Conservation (phyloP, 2,113 vertebrate genomes). For the Cercocebus atys region DNA sequence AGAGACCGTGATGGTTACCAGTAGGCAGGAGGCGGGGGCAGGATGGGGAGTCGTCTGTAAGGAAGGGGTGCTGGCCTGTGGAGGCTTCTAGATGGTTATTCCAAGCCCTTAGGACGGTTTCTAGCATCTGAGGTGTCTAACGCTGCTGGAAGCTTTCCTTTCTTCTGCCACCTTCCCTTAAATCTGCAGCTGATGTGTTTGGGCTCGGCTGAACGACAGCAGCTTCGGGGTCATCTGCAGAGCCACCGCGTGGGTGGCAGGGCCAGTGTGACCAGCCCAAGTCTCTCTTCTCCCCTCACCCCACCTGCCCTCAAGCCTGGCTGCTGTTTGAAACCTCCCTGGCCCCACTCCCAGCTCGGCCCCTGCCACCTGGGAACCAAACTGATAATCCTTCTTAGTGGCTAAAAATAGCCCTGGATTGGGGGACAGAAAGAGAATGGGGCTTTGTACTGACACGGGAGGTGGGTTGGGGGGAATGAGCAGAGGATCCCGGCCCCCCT, state of each 20-base stretch:
- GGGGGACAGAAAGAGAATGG: not conserved
- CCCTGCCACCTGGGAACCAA: conserved; percentile 54
- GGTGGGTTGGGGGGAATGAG: not conserved
- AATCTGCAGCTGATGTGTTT: not conserved
- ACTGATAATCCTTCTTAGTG: conserved; percentile 63
- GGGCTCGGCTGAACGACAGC: not conserved
- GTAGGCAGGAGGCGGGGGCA: not conserved
- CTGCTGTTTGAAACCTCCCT: not conserved
- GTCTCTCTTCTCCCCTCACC: not conserved
- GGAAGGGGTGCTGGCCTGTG: not conserved
- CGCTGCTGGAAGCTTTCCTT: not conserved
- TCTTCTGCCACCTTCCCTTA: not conserved
- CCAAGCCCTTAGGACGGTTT: not conserved
- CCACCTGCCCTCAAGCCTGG: not conserved
- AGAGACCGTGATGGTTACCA: no score
- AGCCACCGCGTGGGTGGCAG: not conserved
- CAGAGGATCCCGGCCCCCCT: rapidly evolving
- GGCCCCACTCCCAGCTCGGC: conserved; percentile 19
- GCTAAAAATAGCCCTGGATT: conserved; percentile 60
- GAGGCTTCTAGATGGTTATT: not conserved
- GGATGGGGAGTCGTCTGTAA: not conserved
- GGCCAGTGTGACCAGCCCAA: not conserved
- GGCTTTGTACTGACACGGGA: not conserved
- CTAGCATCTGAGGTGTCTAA: not conserved
- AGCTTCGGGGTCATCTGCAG: not conserved